These are phyloP conservation scores for Trachymyrmex cornetzi DNA, from an alignment of 1,140 invertebrate species.

Conservation along the genomic window DNA sequence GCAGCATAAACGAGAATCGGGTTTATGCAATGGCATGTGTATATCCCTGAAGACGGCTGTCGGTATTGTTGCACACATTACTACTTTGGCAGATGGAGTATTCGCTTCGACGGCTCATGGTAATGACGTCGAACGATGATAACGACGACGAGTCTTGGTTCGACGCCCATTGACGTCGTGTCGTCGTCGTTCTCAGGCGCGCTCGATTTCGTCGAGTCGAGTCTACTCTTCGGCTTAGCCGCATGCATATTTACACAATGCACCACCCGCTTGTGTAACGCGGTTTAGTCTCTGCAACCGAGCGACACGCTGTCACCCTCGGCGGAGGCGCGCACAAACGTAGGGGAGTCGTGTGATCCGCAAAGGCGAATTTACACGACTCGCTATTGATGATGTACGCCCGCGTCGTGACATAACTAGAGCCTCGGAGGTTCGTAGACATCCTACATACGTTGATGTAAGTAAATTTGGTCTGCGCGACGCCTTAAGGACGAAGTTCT, in stretches of 20 bases:
- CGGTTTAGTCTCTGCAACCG: slow-evolving; percentile 50
- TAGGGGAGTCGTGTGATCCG: slow-evolving; percentile 29
- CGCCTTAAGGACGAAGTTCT: slow-evolving; percentile 5
- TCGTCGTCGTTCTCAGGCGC: background rate
- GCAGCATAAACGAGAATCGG: slow-evolving; percentile 26
- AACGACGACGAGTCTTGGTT: slow-evolving; percentile 45
- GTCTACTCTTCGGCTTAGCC: slow-evolving; percentile 48
- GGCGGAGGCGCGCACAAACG: slow-evolving; percentile 29
- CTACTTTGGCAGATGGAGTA: slow-evolving; percentile 63
- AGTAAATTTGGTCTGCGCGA: slow-evolving; percentile 45
- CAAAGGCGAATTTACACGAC: slow-evolving; percentile 50
- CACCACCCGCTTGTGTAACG: slow-evolving; percentile 18
- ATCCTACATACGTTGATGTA: slow-evolving; percentile 7
- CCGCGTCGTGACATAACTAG: slow-evolving; percentile 11
- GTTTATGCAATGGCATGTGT: slow-evolving; percentile 34
- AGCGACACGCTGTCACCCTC: slow-evolving; percentile 39
- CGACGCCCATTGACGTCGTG: slow-evolving; percentile 38
- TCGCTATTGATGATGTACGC: slow-evolving; percentile 47
- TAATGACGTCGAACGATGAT: slow-evolving; percentile 72
- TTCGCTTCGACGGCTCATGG: slow-evolving; percentile 65
- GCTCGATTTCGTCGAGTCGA: slow-evolving; percentile 49
- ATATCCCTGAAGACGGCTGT: slow-evolving; percentile 65
- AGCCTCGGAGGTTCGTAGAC: background rate
- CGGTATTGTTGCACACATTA: slow-evolving; percentile 68
- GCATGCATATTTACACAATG: slow-evolving; percentile 67